Evolutionary conservation across 2,888 invertebrate genomes (phyloP).

Genomic region (Lordiphosa fenestrarum): DNA sequence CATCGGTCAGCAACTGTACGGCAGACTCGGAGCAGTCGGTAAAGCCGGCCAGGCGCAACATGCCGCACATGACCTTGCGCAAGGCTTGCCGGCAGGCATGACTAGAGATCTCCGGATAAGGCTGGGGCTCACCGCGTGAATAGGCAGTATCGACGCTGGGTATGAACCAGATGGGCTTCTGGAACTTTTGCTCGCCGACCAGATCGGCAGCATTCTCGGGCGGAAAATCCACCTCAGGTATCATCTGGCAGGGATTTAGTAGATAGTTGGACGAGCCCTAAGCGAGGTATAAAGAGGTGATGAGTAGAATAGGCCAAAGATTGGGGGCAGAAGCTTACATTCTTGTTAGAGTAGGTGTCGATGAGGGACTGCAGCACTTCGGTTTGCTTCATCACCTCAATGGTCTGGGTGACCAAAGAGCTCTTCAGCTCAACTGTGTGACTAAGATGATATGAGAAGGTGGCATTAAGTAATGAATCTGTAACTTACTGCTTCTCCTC

Average conservation of each 20-base stretch:
- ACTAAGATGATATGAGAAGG: slow-evolving; percentile 32
- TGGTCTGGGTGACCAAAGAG: slow-evolving; percentile 79
- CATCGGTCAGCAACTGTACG: slow-evolving; percentile 75
- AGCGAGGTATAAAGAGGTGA: neutral
- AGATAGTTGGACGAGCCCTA: slow-evolving; percentile 77
- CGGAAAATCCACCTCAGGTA: slow-evolving; percentile 79
- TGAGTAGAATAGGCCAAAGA: no score
- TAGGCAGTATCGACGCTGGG: slow-evolving; percentile 76
- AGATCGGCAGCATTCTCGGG: slow-evolving; percentile 78
- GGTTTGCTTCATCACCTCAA: slow-evolving; percentile 80
- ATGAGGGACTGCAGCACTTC: slow-evolving; percentile 79
- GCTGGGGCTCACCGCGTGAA: slow-evolving; percentile 69
- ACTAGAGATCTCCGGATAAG: slow-evolving; percentile 65
- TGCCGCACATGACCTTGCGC: slow-evolving; percentile 78
- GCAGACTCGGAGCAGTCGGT: slow-evolving; percentile 78
- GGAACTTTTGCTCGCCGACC: slow-evolving; percentile 75
- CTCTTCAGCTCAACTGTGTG: slow-evolving; percentile 72
- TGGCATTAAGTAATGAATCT: neutral
- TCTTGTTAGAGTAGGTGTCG: slow-evolving; percentile 79
- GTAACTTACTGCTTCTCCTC: slow-evolving; percentile 49
- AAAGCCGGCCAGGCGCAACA: slow-evolving; percentile 78
- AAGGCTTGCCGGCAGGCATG: slow-evolving; percentile 67
- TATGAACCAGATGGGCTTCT: slow-evolving; percentile 79
- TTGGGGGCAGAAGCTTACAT: slow-evolving; percentile 51
- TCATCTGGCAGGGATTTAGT: slow-evolving; percentile 79